A percentile compares a stretch with the other conserved stretches of the same genome.
Conservation (phyloP, 2,113 vertebrate species). For the Mirza zaza region DNA sequence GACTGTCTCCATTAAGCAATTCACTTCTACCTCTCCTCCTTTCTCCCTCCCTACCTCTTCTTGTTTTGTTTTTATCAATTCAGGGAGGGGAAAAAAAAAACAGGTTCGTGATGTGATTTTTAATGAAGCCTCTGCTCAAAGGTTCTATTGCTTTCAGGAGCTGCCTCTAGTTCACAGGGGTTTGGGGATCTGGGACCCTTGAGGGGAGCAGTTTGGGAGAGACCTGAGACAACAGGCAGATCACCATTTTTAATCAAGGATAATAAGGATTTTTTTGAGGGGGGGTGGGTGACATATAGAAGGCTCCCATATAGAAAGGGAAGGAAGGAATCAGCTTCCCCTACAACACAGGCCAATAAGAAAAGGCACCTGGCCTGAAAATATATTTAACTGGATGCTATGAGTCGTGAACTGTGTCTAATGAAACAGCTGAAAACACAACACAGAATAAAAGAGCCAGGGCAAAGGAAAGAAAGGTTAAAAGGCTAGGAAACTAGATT, state of each 20-base stretch:
- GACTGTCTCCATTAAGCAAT: constrained; percentile 84
- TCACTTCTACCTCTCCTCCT: constrained; percentile 79
- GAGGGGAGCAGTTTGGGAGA: not conserved
- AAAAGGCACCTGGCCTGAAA: constrained; percentile 53
- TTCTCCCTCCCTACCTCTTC: constrained; percentile 61
- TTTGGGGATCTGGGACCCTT: not conserved
- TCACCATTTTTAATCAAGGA: not conserved
- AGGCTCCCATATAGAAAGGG: too few relatives aligned
- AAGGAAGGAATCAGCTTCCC: not conserved
- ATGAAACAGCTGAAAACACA: constrained; percentile 33
- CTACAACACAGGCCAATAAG: not conserved
- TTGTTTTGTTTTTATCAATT: constrained; percentile 84
- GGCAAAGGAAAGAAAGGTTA: constrained; percentile 37
- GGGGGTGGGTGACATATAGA: too few relatives aligned
- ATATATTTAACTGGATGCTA: not conserved
- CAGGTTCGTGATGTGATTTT: constrained; percentile 79
- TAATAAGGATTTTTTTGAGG: not conserved
- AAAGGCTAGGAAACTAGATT: constrained; percentile 29
- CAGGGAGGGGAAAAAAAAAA: constrained; percentile 68
- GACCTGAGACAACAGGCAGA: not conserved
- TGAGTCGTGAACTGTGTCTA: constrained; percentile 40
- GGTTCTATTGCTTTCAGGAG: constrained; percentile 64
- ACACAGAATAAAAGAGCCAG: not conserved
- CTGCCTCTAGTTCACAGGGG: not conserved
- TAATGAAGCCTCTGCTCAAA: constrained; percentile 75